These are phyloP conservation scores for Oscheius sp. DNA, from an alignment of 2,888 invertebrate species.

Conservation along the genomic window DNA sequence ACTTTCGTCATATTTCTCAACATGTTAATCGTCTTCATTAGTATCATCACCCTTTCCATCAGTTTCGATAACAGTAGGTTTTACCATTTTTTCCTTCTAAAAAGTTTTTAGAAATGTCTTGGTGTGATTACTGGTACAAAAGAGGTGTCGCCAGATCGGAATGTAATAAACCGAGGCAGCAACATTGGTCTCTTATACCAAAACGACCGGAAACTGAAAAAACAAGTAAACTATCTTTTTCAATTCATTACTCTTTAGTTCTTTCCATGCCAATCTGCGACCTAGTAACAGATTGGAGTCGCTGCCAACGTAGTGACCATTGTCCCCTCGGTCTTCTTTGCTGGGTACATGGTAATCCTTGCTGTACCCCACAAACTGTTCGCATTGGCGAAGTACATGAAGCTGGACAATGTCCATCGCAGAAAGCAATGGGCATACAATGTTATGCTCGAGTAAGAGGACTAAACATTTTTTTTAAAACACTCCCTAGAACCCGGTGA, in stretches of 20 bases:
- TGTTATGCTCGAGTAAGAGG: slow-evolving; percentile 8
- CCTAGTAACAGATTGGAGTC: slow-evolving; percentile 35
- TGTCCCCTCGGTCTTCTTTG: slow-evolving; percentile 38
- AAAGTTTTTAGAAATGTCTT: slow-evolving; percentile 30
- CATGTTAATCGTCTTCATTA: not conserved
- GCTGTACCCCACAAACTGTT: slow-evolving; percentile 33
- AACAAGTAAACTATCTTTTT: slow-evolving; percentile 20
- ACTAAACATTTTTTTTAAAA: not conserved
- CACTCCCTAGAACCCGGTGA: slow-evolving; percentile 20
- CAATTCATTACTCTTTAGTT: too few species aligned
- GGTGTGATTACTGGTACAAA: slow-evolving; percentile 38
- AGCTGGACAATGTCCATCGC: slow-evolving; percentile 18
- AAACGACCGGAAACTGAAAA: slow-evolving; percentile 1
- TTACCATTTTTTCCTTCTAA: not conserved
- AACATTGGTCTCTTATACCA: slow-evolving; percentile 23
- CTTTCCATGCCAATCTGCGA: slow-evolving; percentile 37
- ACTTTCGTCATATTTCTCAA: not conserved
- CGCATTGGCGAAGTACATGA: not conserved
- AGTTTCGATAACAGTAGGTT: slow-evolving; percentile 16
- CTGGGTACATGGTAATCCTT: slow-evolving; percentile 34
- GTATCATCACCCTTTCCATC: not conserved
- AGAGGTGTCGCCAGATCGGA: slow-evolving; percentile 31
- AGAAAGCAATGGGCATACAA: slow-evolving; percentile 22
- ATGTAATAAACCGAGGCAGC: slow-evolving; percentile 21
- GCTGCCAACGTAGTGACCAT: slow-evolving; percentile 34